Evolutionary conservation across 1,140 invertebrate genomes (phyloP).

Genomic region (Atta colombica): DNA sequence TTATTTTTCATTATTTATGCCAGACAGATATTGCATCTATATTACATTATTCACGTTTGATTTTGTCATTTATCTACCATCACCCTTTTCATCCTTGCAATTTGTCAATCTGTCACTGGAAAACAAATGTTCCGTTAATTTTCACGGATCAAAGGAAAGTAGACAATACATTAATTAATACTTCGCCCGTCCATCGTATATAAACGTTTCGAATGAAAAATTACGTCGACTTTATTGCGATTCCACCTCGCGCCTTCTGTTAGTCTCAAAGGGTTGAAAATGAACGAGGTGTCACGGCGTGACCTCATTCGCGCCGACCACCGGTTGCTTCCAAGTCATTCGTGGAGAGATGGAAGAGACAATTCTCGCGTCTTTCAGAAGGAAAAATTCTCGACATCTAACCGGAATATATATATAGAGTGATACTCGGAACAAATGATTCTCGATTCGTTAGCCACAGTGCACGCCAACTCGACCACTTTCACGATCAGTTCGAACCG

Average conservation of each 20-base stretch:
- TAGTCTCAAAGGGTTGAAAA: conserved; percentile 61
- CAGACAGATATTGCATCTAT: background rate
- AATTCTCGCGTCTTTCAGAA: conserved; percentile 24
- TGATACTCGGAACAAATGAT: background rate
- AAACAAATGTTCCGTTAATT: conserved; percentile 53
- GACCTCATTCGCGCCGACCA: conserved; percentile 74
- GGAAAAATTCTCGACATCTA: conserved; percentile 18
- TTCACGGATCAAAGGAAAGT: conserved; percentile 20
- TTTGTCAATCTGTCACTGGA: conserved; percentile 40
- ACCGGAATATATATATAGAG: background rate
- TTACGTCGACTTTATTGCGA: conserved; percentile 32
- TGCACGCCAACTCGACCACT: conserved; percentile 15
- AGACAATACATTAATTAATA: conserved; percentile 54
- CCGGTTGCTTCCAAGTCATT: conserved; percentile 71
- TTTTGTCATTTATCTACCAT: conserved; percentile 44
- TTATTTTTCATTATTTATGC: conserved; percentile 17
- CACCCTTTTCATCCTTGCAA: conserved; percentile 17
- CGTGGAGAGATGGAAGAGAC: conserved; percentile 37
- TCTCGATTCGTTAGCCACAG: background rate
- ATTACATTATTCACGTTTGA: background rate
- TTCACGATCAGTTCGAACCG: conserved; percentile 43
- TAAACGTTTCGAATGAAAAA: conserved; percentile 41
- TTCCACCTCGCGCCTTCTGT: conserved; percentile 20
- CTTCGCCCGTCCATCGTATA: conserved; percentile 14
- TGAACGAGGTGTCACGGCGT: conserved; percentile 56